These are phyloP conservation scores for Acrocephalus scirpaceus DNA, from an alignment of 2,797 vertebrate species.

Conservation along the genomic window DNA sequence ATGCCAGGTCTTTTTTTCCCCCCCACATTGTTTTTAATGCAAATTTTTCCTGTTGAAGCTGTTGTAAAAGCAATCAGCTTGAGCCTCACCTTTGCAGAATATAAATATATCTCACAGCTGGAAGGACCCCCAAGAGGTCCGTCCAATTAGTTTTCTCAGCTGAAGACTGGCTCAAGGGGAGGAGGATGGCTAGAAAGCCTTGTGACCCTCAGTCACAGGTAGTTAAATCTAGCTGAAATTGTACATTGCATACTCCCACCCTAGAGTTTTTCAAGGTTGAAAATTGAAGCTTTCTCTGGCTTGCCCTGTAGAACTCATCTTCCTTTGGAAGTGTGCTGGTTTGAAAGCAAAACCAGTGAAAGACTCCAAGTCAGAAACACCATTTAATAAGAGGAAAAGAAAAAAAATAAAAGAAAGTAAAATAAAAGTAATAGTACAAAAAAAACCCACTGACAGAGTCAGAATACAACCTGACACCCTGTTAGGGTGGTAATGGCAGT, in stretches of 20 bases:
- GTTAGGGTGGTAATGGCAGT: too few relatives aligned
- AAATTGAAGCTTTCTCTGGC: background rate
- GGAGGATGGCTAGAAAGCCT: background rate
- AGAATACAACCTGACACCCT: too few relatives aligned
- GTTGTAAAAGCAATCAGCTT: conserved; percentile 29
- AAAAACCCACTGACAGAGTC: too few relatives aligned
- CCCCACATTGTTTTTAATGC: background rate
- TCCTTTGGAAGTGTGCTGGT: too few relatives aligned
- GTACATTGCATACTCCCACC: background rate
- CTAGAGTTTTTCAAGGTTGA: background rate
- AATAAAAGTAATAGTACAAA: too few relatives aligned
- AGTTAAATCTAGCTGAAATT: background rate
- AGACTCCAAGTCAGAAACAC: too few relatives aligned
- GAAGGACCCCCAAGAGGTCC: conserved; percentile 13
- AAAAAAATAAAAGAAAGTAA: too few relatives aligned
- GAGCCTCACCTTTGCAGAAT: conserved; percentile 23
- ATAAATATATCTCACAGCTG: conserved; percentile 40
- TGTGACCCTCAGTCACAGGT: background rate
- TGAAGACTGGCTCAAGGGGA: background rate
- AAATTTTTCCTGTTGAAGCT: conserved; percentile 9
- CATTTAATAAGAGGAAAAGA: too few relatives aligned
- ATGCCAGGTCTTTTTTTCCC: background rate
- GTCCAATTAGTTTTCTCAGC: conserved; percentile 33
- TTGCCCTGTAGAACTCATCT: background rate
- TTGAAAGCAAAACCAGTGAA: too few relatives aligned